Percentiles rank a stretch among this genome's conserved stretches.
These are phyloP conservation scores for Ptychodera flava DNA, from an alignment of 35 echinoderm and acorn worm species.

Conservation along the genomic window DNA sequence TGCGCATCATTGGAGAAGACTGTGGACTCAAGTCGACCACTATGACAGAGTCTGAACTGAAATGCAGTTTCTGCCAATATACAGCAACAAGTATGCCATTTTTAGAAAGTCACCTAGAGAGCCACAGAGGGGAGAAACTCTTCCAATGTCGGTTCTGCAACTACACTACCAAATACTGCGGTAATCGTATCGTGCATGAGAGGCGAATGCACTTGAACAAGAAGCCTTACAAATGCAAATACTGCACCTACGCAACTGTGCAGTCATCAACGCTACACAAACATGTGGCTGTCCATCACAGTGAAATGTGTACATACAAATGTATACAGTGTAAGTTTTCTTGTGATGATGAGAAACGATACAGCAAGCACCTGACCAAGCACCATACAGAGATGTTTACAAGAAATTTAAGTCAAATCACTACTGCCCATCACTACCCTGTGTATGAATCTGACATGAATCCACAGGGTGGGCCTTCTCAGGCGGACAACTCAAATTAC, in stretches of 20 bases:
- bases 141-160: not conserved
- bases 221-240: constrained; percentile 14
- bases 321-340: constrained; percentile 26
- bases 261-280: constrained; percentile 14
- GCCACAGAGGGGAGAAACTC: not conserved
- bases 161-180: not conserved
- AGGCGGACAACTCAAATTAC: not conserved
- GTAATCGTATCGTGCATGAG: not conserved
- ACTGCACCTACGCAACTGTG: constrained; percentile 13
- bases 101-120: not conserved
- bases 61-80: not conserved
- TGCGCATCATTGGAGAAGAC: too few relatives aligned
- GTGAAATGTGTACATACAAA: constrained; percentile 13
- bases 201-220: not conserved
- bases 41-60: not conserved
- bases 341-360: constrained; percentile 6
- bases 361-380: not conserved
- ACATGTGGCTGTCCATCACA: constrained; percentile 14
- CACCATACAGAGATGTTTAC: constrained; percentile 1
- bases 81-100: not conserved
- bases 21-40: too few relatives aligned
- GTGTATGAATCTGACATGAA: not conserved
- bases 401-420: not conserved
- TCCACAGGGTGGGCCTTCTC: constrained; percentile 4
- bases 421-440: not conserved